A percentile compares a stretch with the other conserved stretches of the same genome.
Evolutionary conservation across 2,888 invertebrate genomes (phyloP).

Genomic region (Phortica okadai): DNA sequence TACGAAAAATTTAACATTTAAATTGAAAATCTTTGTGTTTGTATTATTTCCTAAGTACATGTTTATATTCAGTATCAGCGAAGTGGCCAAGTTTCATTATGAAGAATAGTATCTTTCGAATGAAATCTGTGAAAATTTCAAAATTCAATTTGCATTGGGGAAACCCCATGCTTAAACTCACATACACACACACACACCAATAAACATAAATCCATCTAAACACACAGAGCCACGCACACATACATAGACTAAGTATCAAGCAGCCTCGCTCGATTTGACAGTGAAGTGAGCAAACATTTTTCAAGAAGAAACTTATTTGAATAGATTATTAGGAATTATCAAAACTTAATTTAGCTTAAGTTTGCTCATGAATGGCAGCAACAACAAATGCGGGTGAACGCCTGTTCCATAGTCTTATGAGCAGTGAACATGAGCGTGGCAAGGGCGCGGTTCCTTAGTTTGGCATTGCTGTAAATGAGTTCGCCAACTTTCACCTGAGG

Average conservation of each 20-base stretch:
- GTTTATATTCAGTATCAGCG: neutral
- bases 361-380: slow-evolving; percentile 45
- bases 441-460: too few species aligned
- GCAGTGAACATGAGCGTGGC: too few species aligned
- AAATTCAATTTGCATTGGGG: slow-evolving; percentile 64
- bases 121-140: slow-evolving; percentile 61
- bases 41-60: too few species aligned
- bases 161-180: slow-evolving; percentile 37
- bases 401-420: too few species aligned
- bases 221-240: slow-evolving; percentile 17
- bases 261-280: slow-evolving; percentile 41
- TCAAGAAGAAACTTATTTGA: slow-evolving; percentile 60
- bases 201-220: neutral
- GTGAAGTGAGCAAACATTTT: slow-evolving; percentile 65
- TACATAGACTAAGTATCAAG: neutral
- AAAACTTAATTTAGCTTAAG: slow-evolving; percentile 70
- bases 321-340: slow-evolving; percentile 73
- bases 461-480: slow-evolving; percentile 40
- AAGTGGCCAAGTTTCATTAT: neutral
- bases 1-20: too few species aligned
- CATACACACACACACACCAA: slow-evolving; percentile 6
- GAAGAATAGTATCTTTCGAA: slow-evolving; percentile 49
- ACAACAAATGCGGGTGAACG: slow-evolving; percentile 11
- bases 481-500: neutral
- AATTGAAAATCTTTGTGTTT: too few species aligned